phyloP scores from a whole-genome alignment of 2,797 vertebrate genomes.

The Neosilurus hyrtlii region DNA sequence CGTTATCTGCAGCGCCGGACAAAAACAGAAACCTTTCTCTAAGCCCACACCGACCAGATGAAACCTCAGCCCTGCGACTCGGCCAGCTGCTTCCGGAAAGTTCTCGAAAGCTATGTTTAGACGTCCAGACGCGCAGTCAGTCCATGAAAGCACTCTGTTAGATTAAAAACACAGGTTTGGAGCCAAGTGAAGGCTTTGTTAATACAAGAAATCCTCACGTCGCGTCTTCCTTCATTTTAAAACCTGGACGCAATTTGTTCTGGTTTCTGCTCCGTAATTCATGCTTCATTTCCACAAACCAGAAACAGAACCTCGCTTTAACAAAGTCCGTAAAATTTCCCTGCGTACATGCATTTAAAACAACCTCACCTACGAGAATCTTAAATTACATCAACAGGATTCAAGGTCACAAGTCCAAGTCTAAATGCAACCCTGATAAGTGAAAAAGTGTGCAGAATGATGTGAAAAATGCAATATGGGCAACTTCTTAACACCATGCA shows the following conservation, averaged over 20 bases:
- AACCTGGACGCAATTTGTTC: not conserved
- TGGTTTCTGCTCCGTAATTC: not conserved
- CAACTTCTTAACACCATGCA: too few species aligned
- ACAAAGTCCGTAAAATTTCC: not conserved
- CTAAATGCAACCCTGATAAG: not conserved
- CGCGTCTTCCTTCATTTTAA: not conserved
- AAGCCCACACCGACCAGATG: not conserved
- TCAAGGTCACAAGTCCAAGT: not conserved
- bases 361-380: not conserved
- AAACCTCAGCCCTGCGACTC: too few species aligned
- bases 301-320: not conserved
- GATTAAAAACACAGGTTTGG: not conserved
- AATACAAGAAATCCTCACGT: not conserved
- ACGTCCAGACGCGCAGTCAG: not conserved
- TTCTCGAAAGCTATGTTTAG: slow-evolving; percentile 4
- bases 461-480: not conserved
- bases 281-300: not conserved
- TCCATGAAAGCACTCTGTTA: not conserved
- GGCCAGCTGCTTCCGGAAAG: not conserved
- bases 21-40: not conserved
- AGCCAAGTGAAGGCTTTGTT: not conserved
- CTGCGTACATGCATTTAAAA: not conserved
- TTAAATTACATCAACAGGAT: not conserved
- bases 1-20: too few species aligned
- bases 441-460: not conserved